Evolutionary conservation across 1,140 invertebrate species (phyloP).

Genomic region (Bradynema listronoti): DNA sequence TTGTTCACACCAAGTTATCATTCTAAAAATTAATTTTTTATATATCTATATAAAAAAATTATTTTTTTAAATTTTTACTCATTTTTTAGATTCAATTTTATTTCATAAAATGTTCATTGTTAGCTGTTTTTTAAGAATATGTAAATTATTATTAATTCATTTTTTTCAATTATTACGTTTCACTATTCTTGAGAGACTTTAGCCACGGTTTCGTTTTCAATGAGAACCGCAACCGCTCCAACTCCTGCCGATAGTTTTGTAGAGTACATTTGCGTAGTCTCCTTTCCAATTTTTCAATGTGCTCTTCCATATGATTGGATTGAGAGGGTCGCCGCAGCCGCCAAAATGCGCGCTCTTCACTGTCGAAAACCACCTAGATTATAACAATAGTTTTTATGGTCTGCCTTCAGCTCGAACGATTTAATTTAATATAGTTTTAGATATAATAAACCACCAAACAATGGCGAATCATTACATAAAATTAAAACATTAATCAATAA

Average conservation of each 20-base stretch:
- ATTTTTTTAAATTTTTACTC: conserved; percentile 1
- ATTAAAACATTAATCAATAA: too few species aligned
- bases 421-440: too few species aligned
- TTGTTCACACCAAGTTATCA: conserved; percentile 67
- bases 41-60: conserved; percentile 22
- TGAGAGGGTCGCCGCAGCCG: conserved; percentile 73
- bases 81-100: too few species aligned
- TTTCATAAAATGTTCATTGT: too few species aligned
- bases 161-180: conserved; percentile 52
- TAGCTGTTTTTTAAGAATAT: too few species aligned
- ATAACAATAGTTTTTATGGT: too few species aligned
- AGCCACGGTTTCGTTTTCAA: conserved; percentile 74
- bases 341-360: conserved; percentile 93
- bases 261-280: conserved; percentile 45
- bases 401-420: too few species aligned
- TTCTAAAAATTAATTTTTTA: conserved; percentile 33
- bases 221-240: conserved; percentile 72
- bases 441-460: too few species aligned
- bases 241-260: conserved; percentile 50
- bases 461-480: too few species aligned
- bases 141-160: conserved; percentile 5
- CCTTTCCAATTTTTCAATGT: conserved; percentile 44
- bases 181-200: conserved; percentile 62
- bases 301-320: conserved; percentile 49
- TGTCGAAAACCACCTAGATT: conserved; percentile 86